Evolutionary conservation across 64 coral and sea anemone species (phyloP).

Genomic region (Trachythela sp.): DNA sequence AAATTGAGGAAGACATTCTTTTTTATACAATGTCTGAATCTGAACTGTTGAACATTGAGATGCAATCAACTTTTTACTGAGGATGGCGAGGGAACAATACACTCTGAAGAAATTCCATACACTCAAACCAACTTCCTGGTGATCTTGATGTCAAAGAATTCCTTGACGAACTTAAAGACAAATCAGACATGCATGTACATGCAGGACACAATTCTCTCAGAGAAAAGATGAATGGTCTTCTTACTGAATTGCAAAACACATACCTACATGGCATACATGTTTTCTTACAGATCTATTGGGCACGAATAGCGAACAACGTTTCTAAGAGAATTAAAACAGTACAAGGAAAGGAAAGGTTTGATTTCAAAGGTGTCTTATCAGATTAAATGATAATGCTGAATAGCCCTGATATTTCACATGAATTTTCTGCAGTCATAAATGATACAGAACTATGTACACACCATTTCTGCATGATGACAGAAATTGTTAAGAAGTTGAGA

Average conservation of each 20-base stretch:
- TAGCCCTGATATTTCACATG: not conserved
- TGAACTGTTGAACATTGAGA: no score
- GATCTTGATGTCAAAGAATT: not conserved
- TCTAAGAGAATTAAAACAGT: not conserved
- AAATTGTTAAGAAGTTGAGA: constrained; percentile 1
- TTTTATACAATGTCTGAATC: not conserved
- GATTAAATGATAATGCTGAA: not conserved
- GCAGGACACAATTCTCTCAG: not conserved
- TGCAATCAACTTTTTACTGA: no score
- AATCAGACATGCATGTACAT: not conserved
- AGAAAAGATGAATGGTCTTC: not conserved
- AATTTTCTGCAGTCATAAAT: not conserved
- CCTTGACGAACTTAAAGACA: not conserved
- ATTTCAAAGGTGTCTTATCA: not conserved
- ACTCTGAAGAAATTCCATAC: no score
- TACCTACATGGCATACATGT: not conserved
- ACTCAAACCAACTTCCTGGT: no score
- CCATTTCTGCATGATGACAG: not conserved
- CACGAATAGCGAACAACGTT: not conserved
- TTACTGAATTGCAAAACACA: not conserved
- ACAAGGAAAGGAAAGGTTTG: not conserved
- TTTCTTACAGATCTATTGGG: not conserved
- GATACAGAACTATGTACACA: not conserved
- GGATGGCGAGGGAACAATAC: no score
- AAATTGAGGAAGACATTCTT: not conserved